Conservation (phyloP, 2,888 invertebrate genomes). For the Colostygia pectinataria region DNA sequence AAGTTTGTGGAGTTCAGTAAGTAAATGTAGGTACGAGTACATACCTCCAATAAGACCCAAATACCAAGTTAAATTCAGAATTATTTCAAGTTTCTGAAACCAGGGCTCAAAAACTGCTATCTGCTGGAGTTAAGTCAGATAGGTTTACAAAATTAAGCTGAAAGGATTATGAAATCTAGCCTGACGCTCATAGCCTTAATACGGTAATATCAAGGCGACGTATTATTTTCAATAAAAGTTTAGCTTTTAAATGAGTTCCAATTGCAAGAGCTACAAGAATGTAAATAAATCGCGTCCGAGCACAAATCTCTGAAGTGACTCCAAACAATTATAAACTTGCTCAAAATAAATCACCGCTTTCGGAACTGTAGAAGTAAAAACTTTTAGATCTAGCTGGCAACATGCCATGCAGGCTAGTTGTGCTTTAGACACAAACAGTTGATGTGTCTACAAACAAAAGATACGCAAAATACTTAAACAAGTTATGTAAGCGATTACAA, state of each 20-base stretch:
- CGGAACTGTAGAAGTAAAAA: neutral
- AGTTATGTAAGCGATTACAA: too few species aligned
- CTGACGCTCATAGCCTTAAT: neutral
- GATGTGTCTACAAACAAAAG: too few species aligned
- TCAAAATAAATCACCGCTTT: slow-evolving; percentile 22
- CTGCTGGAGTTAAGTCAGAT: too few species aligned
- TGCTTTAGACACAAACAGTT: neutral
- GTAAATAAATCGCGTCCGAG: slow-evolving; percentile 20
- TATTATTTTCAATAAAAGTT: neutral
- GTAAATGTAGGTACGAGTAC: too few species aligned
- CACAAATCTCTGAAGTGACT: slow-evolving; percentile 28
- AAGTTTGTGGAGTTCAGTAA: too few species aligned
- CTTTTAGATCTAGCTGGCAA: slow-evolving; percentile 6
- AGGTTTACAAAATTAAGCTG: too few species aligned
- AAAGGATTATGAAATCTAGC: neutral
- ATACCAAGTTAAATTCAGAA: too few species aligned
- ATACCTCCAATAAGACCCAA: too few species aligned
- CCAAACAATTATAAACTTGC: slow-evolving; percentile 34
- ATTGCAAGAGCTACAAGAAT: slow-evolving; percentile 11
- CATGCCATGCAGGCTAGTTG: neutral
- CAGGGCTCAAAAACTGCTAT: too few species aligned
- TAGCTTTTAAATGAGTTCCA: slow-evolving; percentile 26
- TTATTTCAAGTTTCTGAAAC: neutral
- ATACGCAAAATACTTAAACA: too few species aligned
- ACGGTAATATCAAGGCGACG: neutral